A percentile compares a stretch with the other conserved stretches of the same genome.
Evolutionary conservation across 2,888 invertebrate genomes (phyloP).

Genomic region (Tetrapedia diversipes): DNA sequence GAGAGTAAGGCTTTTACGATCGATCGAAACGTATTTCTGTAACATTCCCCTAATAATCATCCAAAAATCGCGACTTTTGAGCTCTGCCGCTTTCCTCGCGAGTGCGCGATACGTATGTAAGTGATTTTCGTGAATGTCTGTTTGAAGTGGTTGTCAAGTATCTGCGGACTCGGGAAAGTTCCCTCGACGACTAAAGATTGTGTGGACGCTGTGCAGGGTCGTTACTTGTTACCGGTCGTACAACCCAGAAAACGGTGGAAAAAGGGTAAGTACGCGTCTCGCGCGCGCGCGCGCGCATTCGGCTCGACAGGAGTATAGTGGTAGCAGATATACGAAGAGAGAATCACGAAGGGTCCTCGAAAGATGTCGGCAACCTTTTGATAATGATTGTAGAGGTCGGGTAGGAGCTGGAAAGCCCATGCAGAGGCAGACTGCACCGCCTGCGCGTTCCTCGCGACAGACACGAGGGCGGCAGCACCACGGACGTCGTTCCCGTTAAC

Average conservation of each 20-base stretch:
- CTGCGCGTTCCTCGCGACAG: slow-evolving; percentile 40
- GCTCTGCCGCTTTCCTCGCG: too few relatives aligned
- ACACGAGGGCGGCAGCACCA: slow-evolving; percentile 19
- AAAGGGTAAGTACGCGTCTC: background rate
- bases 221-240: too few relatives aligned
- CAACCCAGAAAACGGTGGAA: background rate
- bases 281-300: slow-evolving; percentile 8
- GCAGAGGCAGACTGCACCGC: slow-evolving; percentile 82
- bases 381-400: slow-evolving; percentile 91
- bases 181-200: too few relatives aligned
- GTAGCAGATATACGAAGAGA: background rate
- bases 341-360: slow-evolving; percentile 24
- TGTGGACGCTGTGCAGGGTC: too few relatives aligned
- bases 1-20: too few relatives aligned
- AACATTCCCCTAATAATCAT: too few relatives aligned
- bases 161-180: too few relatives aligned
- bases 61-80: too few relatives aligned
- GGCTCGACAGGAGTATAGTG: background rate
- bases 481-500: background rate
- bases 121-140: too few relatives aligned
- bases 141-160: too few relatives aligned
- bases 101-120: too few relatives aligned
- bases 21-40: too few relatives aligned
- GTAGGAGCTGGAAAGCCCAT: slow-evolving; percentile 94
- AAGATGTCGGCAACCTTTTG: slow-evolving; percentile 88